phyloP scores from a whole-genome alignment of 2,797 vertebrate genomes.

The Parambassis ranga region DNA sequence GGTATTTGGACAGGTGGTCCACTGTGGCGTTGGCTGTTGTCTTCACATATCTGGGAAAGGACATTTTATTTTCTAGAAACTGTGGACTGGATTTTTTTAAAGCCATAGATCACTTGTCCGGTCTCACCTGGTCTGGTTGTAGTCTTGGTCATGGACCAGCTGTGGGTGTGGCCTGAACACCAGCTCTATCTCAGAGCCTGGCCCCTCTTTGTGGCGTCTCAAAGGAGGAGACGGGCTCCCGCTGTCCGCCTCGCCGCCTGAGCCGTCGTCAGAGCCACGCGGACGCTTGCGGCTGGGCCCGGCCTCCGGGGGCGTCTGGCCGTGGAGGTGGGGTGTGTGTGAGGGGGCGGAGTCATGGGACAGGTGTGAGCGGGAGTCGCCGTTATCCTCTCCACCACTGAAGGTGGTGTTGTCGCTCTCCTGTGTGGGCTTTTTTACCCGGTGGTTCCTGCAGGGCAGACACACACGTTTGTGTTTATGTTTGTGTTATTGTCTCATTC shows the following conservation, averaged over 20 bases:
- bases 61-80: too few species aligned
- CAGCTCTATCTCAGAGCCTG: conserved; percentile 87
- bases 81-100: too few species aligned
- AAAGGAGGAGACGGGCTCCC: conserved; percentile 75
- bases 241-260: conserved; percentile 79
- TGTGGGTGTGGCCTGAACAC: conserved; percentile 90
- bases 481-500: too few species aligned
- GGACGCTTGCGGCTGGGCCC: conserved; percentile 79
- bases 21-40: conserved; percentile 91
- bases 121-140: conserved; percentile 89
- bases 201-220: conserved; percentile 71
- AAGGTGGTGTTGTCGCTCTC: conserved; percentile 89
- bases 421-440: conserved; percentile 85
- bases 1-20: conserved; percentile 91
- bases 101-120: too few species aligned
- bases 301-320: conserved; percentile 72
- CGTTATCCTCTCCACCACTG: conserved; percentile 90
- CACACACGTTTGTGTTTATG: too few species aligned
- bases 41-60: conserved; percentile 83
- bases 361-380: conserved; percentile 82
- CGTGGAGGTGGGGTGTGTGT: conserved; percentile 52
- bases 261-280: conserved; percentile 82
- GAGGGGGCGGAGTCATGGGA: conserved; percentile 85
- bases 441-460: conserved; percentile 79
- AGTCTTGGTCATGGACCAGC: conserved; percentile 85